Conservation (phyloP, 2,113 vertebrate genomes). For the Uropsilus gracilis region DNA sequence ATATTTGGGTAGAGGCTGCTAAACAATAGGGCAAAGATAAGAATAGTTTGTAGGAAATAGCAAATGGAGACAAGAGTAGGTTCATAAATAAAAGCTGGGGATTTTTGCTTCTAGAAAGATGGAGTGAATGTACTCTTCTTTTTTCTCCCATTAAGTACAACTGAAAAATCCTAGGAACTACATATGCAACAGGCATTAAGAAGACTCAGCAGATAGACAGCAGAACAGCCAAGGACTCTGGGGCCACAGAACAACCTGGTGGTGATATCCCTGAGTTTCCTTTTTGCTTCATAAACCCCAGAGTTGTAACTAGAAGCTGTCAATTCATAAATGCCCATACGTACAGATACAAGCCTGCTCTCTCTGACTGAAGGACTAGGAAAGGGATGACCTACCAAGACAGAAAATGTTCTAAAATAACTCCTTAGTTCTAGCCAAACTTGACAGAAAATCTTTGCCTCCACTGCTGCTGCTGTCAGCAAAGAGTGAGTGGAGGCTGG, state of each 20-base stretch:
- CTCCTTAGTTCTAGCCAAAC: not conserved
- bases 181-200: not conserved
- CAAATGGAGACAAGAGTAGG: not conserved
- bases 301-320: not conserved
- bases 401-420: not conserved
- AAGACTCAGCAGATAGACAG: not conserved
- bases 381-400: not conserved
- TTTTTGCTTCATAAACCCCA: not conserved
- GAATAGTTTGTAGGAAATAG: not conserved
- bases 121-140: not conserved
- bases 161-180: not conserved
- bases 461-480: no score
- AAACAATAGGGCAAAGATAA: not conserved
- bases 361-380: not conserved
- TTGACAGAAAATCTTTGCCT: not conserved
- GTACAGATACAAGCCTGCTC: not conserved
- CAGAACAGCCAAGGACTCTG: not conserved
- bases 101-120: not conserved
- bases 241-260: fast-evolving
- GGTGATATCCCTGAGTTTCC: not conserved
- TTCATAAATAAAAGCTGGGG: not conserved
- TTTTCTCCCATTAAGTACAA: not conserved
- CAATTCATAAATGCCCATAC: not conserved
- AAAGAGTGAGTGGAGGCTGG: not conserved
- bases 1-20: not conserved